Percentiles rank a stretch among this genome's conserved stretches.
These are phyloP conservation scores for Saiga tatarica DNA, from an alignment of 2,113 vertebrate genomes.

Conservation along the genomic window DNA sequence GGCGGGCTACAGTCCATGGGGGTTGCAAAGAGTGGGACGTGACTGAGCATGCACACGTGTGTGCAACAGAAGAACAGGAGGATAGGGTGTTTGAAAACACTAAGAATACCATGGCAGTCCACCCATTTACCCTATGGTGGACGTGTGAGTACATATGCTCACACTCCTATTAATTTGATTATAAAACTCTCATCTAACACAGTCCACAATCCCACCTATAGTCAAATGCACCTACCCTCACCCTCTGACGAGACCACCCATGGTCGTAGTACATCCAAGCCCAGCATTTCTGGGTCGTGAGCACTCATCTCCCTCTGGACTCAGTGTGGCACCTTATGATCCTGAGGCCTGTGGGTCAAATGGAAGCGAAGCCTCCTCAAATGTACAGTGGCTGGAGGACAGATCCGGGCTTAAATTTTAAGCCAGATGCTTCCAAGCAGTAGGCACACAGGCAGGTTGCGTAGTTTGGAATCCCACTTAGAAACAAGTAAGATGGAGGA, in stretches of 20 bases:
- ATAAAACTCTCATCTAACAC: background rate
- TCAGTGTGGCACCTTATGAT: fast-evolving
- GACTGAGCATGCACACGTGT: background rate
- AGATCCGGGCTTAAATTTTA: background rate
- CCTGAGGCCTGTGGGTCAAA: background rate
- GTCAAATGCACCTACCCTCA: background rate
- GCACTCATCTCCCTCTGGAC: background rate
- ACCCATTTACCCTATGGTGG: background rate
- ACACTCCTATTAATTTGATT: too few relatives aligned
- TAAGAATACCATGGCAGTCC: fast-evolving
- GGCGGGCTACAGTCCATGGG: background rate
- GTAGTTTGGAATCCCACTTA: background rate
- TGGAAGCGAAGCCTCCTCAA: background rate
- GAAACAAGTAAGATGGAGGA: background rate
- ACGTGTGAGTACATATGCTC: fast-evolving
- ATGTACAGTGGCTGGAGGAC: background rate
- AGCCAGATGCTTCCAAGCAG: background rate
- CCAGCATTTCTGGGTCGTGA: background rate
- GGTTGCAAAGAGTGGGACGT: background rate
- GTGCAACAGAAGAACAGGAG: background rate
- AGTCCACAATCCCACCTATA: background rate
- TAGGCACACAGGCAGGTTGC: background rate
- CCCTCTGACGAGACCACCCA: background rate
- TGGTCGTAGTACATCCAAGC: background rate
- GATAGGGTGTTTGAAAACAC: background rate